Percentiles rank a stretch among this genome's conserved stretches.
Evolutionary conservation across 2,888 invertebrate species (phyloP).

Genomic region (Ommatoiulus sabulosus): DNA sequence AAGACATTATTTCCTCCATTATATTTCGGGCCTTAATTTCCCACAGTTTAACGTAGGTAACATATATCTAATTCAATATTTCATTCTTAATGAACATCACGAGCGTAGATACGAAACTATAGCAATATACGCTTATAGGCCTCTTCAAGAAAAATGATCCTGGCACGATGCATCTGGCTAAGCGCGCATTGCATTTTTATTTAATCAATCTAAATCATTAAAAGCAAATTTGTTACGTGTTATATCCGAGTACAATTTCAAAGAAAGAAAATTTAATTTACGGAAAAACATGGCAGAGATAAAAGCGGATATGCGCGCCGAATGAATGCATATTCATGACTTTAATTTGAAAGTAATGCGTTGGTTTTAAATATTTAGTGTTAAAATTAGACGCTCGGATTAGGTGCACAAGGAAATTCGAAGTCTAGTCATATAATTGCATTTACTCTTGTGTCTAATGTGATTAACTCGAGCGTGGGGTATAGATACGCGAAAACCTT

Average conservation of each 20-base stretch:
- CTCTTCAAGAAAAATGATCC: slow-evolving; percentile 34
- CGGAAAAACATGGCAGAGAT: neutral
- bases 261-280: slow-evolving; percentile 20
- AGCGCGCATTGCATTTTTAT: slow-evolving; percentile 1
- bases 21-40: slow-evolving; percentile 4
- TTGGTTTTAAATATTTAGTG: slow-evolving; percentile 30
- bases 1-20: slow-evolving; percentile 38
- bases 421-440: neutral
- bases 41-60: slow-evolving; percentile 44
- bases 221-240: slow-evolving; percentile 26
- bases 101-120: neutral
- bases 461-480: neutral
- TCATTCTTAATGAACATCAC: slow-evolving; percentile 42
- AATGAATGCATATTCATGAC: neutral
- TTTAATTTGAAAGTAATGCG: slow-evolving; percentile 7
- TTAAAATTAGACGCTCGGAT: slow-evolving; percentile 6
- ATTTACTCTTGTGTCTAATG: neutral
- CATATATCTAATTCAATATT: slow-evolving; percentile 41
- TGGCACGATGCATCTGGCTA: slow-evolving; percentile 28
- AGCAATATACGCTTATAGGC: neutral
- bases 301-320: neutral
- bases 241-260: neutral
- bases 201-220: slow-evolving; percentile 41
- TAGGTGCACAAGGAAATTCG: neutral
- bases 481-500: neutral